Base-by-base conservation (phyloP, 2,888 invertebrate genomes). In the Camptogramma bilineatum region DNA sequence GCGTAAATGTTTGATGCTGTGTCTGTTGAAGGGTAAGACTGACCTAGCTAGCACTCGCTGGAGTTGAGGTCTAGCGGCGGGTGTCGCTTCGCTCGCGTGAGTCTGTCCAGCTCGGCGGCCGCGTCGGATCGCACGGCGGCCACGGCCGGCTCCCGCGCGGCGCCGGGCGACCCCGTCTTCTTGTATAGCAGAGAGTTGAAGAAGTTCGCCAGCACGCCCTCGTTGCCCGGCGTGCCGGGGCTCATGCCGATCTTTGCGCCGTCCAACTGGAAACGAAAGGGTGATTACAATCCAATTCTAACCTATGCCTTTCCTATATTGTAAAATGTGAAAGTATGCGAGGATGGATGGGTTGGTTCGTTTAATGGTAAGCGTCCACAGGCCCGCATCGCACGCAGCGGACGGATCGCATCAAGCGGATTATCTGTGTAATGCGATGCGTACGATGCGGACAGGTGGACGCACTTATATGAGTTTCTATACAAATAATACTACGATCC, bases 131-230 rank as follows among this genome's bases (percentile, higher is more conserved):
- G 86, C 79, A 97, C 97, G 67, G 95, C 94, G 16, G 94, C 87
- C 4, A 86, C 81, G 75, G 88, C 77, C 42, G 87, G 77, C 55
- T 88, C 69, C 52, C 94, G 88, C 59, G 93, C 90, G 16, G 95
- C 94, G 19, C 2, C 10, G 2, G 95, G 95, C 47, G 95, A 94
- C 44, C 97, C 97, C 42, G 97, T 96, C 93, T 98, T 98, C 95
- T 99, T 99, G 91, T 97, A 97, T 78, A 99, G 95, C 81, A 99
- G 94, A 70, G 99, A 99, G 94, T 99, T 99, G 94, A 99, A 99
- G 95, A 99, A 99, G 92, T 97, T 99, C 10, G 99, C 99, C 70
- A 99, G 93, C 59, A 99, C 98, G 66, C 98, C 98, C 93, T 99
- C 99, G 83, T 87, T 86, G 79, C 90, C 90, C 18, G 97, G 96